Evolutionary conservation across 1,140 invertebrate species (phyloP), one percentile per base, ranked within the genome.

Genomic region (Papilio aristodemus): DNA sequence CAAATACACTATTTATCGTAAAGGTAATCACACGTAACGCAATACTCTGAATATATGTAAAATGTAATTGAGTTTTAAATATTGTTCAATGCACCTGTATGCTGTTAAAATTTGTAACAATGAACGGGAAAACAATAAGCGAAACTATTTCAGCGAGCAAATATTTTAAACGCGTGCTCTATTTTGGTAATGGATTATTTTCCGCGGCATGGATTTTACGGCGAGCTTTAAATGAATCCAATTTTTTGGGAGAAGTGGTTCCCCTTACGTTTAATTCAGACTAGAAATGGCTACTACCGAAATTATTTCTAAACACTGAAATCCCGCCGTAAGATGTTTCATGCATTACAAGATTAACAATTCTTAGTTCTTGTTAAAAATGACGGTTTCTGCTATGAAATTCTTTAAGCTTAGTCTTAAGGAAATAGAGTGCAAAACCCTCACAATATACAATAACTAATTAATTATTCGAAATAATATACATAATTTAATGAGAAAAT

Each of bases 141-240:
- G 38, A 43, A 63, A 27, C 38, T 63, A 63, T 66, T 66, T 46
- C 41, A n/a, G 1, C 41, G 25, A 14, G n/a, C 25, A 38, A 36
- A 66, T 13, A 63, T 66, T 66, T 66, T 50, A 66, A 66, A 43
- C 41, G 41, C 8, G 25, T 41, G 37, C 38, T 39, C 22, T 41
- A 64, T 64, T 64, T 41, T 8, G 60, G 60, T 43, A 64, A 64
- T 64, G 39, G 39, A 43, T 43, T 64, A 43, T 62, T 37, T 62
- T 62, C 59, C n/a, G n/a, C n/a, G n/a, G 8, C 32, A 36, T n/a
- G 37, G 8, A 62, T 22, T 62, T 62, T 19, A 19, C 59, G 14
- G n/a, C 8, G 8, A 7, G 10, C 7, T 62, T 39, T 38, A 63
- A 63, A 39, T 25, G 19, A 43, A 39, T 27, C 8, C 19, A 7